phyloP scores from a whole-genome alignment of 2,797 vertebrate genomes.

The Spatula versicolor region DNA sequence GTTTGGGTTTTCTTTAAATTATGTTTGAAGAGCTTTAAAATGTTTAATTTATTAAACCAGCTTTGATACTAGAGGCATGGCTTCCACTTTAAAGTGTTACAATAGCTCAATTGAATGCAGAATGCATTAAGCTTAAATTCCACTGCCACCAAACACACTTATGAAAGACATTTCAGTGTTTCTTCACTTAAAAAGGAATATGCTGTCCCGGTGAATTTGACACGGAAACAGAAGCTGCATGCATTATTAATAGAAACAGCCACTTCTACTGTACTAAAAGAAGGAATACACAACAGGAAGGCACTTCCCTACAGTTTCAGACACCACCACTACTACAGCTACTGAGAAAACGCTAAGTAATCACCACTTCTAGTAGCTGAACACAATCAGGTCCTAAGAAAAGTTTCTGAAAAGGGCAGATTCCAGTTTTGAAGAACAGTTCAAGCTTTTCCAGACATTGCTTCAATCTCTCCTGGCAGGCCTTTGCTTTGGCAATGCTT shows the following conservation, averaged over 20 bases:
- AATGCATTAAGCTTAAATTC: conserved; percentile 40
- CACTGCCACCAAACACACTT: neutral
- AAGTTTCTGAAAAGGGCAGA: neutral
- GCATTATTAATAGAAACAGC: neutral
- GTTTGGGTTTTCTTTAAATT: conserved; percentile 39
- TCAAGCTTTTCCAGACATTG: neutral
- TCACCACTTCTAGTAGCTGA: neutral
- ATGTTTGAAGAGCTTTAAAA: conserved; percentile 54
- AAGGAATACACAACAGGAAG: neutral
- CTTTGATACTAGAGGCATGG: conserved; percentile 50
- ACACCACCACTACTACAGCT: neutral
- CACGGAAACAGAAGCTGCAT: neutral
- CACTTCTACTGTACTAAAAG: neutral
- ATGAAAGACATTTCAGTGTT: neutral
- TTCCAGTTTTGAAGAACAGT: neutral
- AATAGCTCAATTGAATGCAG: neutral
- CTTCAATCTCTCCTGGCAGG: neutral
- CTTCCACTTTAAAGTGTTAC: conserved; percentile 51
- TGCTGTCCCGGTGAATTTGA: neutral
- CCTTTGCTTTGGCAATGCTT: neutral
- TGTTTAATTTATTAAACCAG: conserved; percentile 55
- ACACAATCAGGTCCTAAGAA: neutral
- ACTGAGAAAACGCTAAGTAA: neutral
- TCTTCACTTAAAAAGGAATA: conserved; percentile 17
- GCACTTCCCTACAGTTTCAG: neutral